phyloP scores from a whole-genome alignment of 2,888 invertebrate species.

The Torymus tubicola region DNA sequence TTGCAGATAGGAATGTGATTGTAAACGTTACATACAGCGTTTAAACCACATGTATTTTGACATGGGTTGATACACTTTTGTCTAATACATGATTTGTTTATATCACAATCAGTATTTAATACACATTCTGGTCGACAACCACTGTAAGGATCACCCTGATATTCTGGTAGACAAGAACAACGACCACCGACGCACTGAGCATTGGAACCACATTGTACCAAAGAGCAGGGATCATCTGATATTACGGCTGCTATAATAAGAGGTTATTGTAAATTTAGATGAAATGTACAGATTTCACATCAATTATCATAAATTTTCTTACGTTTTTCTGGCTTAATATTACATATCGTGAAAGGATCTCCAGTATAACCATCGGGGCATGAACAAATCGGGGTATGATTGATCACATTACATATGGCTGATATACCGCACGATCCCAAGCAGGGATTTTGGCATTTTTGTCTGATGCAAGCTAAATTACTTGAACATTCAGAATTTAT shows the following conservation, averaged over 20 bases:
- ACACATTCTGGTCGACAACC: slow-evolving; percentile 85
- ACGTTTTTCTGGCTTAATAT: slow-evolving; percentile 77
- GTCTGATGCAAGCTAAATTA: slow-evolving; percentile 87
- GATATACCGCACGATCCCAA: slow-evolving; percentile 88
- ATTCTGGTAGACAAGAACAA: slow-evolving; percentile 77
- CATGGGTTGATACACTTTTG: slow-evolving; percentile 84
- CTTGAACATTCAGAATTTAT: slow-evolving; percentile 83
- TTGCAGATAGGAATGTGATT: slow-evolving; percentile 87
- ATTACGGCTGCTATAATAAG: slow-evolving; percentile 8
- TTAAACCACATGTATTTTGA: slow-evolving; percentile 83
- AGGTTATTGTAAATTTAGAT: neutral
- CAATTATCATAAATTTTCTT: neutral
- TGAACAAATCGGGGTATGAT: slow-evolving; percentile 90
- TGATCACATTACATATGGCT: slow-evolving; percentile 87
- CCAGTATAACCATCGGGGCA: slow-evolving; percentile 89
- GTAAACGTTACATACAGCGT: slow-evolving; percentile 84
- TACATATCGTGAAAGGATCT: slow-evolving; percentile 88
- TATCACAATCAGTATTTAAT: slow-evolving; percentile 81
- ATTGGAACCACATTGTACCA: slow-evolving; percentile 85
- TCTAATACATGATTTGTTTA: slow-evolving; percentile 82
- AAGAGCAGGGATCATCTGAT: slow-evolving; percentile 75
- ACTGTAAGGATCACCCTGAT: slow-evolving; percentile 80
- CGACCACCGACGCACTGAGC: slow-evolving; percentile 79
- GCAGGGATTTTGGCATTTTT: slow-evolving; percentile 88
- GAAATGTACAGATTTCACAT: neutral